These are phyloP conservation scores for Matsumyia berberina DNA, from an alignment of 2,888 invertebrate genomes.

Conservation along the genomic window DNA sequence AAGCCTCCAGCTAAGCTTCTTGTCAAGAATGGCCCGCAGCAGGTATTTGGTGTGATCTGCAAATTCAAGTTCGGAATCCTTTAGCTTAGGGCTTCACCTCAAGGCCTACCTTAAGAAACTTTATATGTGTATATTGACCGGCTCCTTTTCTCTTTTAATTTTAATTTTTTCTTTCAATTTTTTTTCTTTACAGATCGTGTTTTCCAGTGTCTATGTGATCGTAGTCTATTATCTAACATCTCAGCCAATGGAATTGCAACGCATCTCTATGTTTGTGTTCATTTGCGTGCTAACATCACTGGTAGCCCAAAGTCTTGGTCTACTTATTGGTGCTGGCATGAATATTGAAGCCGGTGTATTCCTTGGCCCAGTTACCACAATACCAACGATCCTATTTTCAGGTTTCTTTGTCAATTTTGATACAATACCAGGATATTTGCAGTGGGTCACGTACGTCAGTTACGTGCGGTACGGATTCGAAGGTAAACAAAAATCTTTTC, in stretches of 20 bases:
- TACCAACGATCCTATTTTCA: conserved; percentile 96
- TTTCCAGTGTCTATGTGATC: conserved; percentile 93
- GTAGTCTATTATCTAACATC: conserved; percentile 98
- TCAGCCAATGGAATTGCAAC: conserved; percentile 94
- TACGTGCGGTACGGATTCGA: conserved; percentile 97
- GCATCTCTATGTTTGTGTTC: conserved; percentile 86
- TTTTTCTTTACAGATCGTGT: conserved; percentile 88
- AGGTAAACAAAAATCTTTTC: conserved; percentile 83
- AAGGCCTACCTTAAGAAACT: too few relatives aligned
- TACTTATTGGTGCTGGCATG: conserved; percentile 96
- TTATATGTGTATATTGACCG: too few relatives aligned
- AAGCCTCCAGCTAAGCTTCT: too few relatives aligned
- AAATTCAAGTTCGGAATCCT: too few relatives aligned
- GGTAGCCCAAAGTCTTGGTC: conserved; percentile 95
- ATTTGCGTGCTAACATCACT: conserved; percentile 91
- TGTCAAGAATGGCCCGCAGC: too few relatives aligned
- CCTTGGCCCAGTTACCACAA: conserved; percentile 94
- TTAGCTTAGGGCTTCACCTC: too few relatives aligned
- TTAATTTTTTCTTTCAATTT: too few relatives aligned
- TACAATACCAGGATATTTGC: conserved; percentile 94
- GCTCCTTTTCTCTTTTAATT: too few relatives aligned
- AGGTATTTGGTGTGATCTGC: too few relatives aligned
- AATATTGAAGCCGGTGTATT: conserved; percentile 92
- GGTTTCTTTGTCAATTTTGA: conserved; percentile 97
- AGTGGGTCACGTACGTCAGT: conserved; percentile 95